Evolutionary conservation across 1,140 invertebrate genomes (phyloP).

Genomic region (Eciton burchellii): DNA sequence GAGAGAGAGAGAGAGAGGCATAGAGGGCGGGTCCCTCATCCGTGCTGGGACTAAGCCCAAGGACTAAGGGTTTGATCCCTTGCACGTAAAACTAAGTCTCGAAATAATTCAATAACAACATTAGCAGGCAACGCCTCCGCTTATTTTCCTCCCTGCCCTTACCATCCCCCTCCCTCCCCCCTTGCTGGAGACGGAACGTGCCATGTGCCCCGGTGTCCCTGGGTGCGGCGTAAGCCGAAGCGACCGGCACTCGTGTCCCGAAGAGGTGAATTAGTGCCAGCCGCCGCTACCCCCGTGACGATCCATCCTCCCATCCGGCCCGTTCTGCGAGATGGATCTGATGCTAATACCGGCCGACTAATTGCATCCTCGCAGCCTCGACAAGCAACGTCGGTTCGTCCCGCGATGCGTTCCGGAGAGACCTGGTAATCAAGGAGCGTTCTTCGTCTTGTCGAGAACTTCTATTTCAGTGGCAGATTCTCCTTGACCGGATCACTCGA

Average conservation of each 20-base stretch:
- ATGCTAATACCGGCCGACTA: slow-evolving; percentile 78
- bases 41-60: slow-evolving; percentile 76
- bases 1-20: background rate
- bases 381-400: slow-evolving; percentile 29
- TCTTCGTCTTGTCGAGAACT: background rate
- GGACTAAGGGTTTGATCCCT: slow-evolving; percentile 71
- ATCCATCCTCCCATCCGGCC: slow-evolving; percentile 56
- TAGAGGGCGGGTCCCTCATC: slow-evolving; percentile 75
- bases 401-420: slow-evolving; percentile 21
- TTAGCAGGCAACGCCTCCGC: slow-evolving; percentile 74
- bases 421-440: slow-evolving; percentile 30
- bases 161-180: no score
- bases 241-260: slow-evolving; percentile 56
- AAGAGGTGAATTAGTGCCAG: slow-evolving; percentile 70
- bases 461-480: slow-evolving; percentile 21
- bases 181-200: slow-evolving; percentile 49
- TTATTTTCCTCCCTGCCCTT: no score
- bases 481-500: background rate
- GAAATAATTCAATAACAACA: slow-evolving; percentile 84
- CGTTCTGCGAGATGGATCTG: slow-evolving; percentile 75
- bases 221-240: slow-evolving; percentile 25
- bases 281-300: slow-evolving; percentile 47
- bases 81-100: slow-evolving; percentile 81
- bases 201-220: slow-evolving; percentile 34
- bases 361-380: slow-evolving; percentile 70